phyloP scores from a whole-genome alignment of 2,797 vertebrate genomes.

The Glyptemys insculpta region DNA sequence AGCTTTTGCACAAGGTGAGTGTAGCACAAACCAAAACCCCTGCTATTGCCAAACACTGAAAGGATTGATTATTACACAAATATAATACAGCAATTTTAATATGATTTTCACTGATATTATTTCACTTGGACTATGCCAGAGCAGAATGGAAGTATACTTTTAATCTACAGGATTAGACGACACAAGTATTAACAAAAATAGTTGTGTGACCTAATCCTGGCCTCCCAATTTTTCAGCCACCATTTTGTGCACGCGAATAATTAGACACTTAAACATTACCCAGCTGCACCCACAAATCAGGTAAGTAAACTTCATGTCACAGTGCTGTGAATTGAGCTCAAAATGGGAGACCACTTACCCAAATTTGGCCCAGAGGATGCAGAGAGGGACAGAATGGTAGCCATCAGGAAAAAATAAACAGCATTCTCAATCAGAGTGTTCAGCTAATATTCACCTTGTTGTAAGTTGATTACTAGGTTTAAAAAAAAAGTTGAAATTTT shows the following conservation, averaged over 20 bases:
- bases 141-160: accelerated
- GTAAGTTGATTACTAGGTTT: no score
- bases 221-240: background rate
- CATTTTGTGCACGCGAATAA: accelerated
- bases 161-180: background rate
- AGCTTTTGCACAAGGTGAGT: conserved; percentile 92
- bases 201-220: background rate
- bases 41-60: accelerated
- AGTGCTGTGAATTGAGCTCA: background rate
- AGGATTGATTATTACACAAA: accelerated
- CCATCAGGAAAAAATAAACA: background rate
- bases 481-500: background rate
- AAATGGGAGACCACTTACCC: background rate
- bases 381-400: background rate
- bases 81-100: accelerated
- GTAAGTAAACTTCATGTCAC: background rate
- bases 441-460: background rate
- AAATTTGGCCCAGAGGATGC: background rate
- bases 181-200: background rate
- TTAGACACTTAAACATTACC: background rate
- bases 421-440: accelerated
- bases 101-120: accelerated
- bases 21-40: accelerated
- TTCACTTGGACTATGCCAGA: background rate
- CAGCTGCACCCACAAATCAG: accelerated